Evolutionary conservation across 2,113 vertebrate genomes (phyloP), one percentile per base, ranked within the genome.

Genomic region (Andinoacara biseriatus): DNA sequence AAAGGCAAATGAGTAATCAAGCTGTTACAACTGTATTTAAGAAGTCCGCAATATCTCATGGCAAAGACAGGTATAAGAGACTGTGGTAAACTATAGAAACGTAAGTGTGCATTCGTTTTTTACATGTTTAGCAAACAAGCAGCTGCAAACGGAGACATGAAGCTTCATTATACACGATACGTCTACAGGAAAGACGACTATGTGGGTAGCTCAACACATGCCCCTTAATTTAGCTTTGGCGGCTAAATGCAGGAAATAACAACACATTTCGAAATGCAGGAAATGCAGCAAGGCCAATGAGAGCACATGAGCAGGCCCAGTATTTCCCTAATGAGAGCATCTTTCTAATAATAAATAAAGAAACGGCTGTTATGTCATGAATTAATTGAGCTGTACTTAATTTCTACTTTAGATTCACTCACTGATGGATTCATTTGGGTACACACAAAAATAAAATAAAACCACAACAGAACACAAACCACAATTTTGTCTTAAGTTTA

Each of bases 261-360:
- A 52, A 5, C 5, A 20, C 10, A 10, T 74, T 62, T 87, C 4
- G 38, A 83, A 90, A 84, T 59, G 8, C 79, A 87, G 90, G 90
- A 91, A 89, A 82, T 83, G 38, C 52, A 15, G 22, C 13, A 24
- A 52, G n/a, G 14, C 59, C 74, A 74, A 61, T 60, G 18, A 22
- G 35, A 46, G 2, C 2, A 26, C 4, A 9, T 31, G 38, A 2
- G 2, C n/a, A 38, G 5, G 9, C 20, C n/a, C 13, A 29, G 31
- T 14, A 22, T 74, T 60, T 58, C 9, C 22, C n/a, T n/a, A n/a
- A 5, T 6, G 61, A 3, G 9, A 18, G 5, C 3, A 26, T 15
- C 7, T 31, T 74, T 10, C 7, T 29, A 6, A 57, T 29, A 6
- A 57, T 67, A 4, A 33, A 13, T 20, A 18, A 29, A 31, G 6